These are phyloP conservation scores for Otus sunia DNA, from an alignment of 2,113 vertebrate species.

Conservation along the genomic window DNA sequence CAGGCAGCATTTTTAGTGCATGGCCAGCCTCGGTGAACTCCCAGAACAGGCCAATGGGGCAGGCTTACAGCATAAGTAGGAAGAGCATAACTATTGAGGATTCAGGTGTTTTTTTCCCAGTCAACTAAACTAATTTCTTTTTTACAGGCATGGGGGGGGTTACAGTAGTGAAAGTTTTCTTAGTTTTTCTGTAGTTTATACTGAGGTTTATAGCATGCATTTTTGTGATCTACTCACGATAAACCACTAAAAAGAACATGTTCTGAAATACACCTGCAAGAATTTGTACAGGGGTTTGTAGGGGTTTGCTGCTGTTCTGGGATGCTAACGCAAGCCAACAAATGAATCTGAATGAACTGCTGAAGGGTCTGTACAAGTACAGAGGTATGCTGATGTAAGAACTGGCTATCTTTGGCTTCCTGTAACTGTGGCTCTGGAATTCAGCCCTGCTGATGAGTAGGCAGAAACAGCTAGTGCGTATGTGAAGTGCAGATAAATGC, in stretches of 20 bases:
- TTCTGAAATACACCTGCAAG: neutral
- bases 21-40: neutral
- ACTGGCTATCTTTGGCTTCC: neutral
- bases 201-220: neutral
- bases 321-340: neutral
- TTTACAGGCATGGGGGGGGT: neutral
- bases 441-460: neutral
- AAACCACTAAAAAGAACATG: neutral
- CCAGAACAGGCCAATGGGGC: neutral
- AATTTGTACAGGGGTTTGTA: neutral
- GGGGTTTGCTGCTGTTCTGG: neutral
- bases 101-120: neutral
- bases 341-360: neutral
- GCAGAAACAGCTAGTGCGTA: neutral
- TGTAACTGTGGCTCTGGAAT: neutral
- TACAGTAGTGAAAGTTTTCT: neutral
- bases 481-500: neutral
- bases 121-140: neutral
- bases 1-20: neutral
- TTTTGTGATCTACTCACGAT: neutral
- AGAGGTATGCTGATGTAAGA: fast-evolving
- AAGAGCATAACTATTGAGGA: neutral
- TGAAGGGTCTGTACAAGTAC: neutral
- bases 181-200: neutral
- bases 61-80: neutral